A percentile compares a stretch with the other conserved stretches of the same genome.
These are phyloP conservation scores for Mechanitis mazaeus DNA, from an alignment of 2,888 invertebrate genomes.

Conservation along the genomic window DNA sequence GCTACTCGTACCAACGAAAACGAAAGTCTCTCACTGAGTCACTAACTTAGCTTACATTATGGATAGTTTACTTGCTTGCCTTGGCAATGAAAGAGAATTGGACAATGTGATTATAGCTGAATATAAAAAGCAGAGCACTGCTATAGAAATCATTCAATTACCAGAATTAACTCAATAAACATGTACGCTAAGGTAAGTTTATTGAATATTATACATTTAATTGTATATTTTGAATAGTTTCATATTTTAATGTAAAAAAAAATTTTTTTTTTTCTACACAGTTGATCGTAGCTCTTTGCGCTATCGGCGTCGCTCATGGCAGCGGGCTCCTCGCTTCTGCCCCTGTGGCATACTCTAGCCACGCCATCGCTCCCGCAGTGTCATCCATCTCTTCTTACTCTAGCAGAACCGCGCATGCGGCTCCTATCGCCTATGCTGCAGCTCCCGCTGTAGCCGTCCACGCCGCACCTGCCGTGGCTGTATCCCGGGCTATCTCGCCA, in stretches of 20 bases:
- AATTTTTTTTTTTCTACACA: slow-evolving; percentile 31
- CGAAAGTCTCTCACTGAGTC: slow-evolving; percentile 72
- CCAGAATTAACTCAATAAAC: slow-evolving; percentile 69
- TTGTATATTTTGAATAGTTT: slow-evolving; percentile 1
- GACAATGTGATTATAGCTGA: slow-evolving; percentile 50
- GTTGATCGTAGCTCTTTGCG: slow-evolving; percentile 77
- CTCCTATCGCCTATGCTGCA: slow-evolving; percentile 41
- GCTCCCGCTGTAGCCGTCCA: slow-evolving; percentile 43
- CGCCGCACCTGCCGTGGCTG: slow-evolving; percentile 41
- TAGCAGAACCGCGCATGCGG: slow-evolving; percentile 37
- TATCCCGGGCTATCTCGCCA: slow-evolving; percentile 47
- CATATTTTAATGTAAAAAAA: slow-evolving; percentile 5
- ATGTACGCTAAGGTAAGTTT: slow-evolving; percentile 73
- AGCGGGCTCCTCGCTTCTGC: slow-evolving; percentile 70
- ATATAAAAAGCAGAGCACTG: slow-evolving; percentile 71
- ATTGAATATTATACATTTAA: slow-evolving; percentile 7
- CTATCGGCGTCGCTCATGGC: slow-evolving; percentile 71
- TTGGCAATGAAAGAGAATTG: slow-evolving; percentile 74
- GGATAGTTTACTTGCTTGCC: slow-evolving; percentile 50
- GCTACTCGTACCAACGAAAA: slow-evolving; percentile 24
- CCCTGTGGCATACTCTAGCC: slow-evolving; percentile 69
- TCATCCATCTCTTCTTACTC: slow-evolving; percentile 48
- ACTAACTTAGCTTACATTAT: slow-evolving; percentile 48
- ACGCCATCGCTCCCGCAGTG: slow-evolving; percentile 56
- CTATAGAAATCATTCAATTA: slow-evolving; percentile 70